These are phyloP conservation scores for Eupsittula cactorum DNA, from an alignment of 2,113 vertebrate species.

Conservation along the genomic window DNA sequence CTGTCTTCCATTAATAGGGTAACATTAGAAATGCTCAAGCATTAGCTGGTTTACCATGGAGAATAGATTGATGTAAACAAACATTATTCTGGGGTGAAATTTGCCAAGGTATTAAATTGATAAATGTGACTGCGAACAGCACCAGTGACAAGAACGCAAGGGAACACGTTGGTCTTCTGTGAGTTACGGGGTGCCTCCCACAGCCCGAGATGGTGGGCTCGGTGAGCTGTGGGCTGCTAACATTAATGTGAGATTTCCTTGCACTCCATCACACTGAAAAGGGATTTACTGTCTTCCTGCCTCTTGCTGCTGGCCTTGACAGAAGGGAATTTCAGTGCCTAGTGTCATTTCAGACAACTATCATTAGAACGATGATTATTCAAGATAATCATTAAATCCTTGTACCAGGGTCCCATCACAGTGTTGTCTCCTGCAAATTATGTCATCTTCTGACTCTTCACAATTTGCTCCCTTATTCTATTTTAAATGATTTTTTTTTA, in stretches of 20 bases:
- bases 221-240: slow-evolving; percentile 3
- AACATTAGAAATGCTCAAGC: not conserved
- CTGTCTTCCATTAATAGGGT: slow-evolving; percentile 27
- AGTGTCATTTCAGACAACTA: slow-evolving; percentile 22
- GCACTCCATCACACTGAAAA: slow-evolving; percentile 19
- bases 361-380: slow-evolving; percentile 49
- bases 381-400: slow-evolving; percentile 67
- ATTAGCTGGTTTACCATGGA: slow-evolving; percentile 19
- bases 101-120: slow-evolving; percentile 57
- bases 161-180: not conserved
- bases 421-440: not conserved
- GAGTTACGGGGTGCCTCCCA: not conserved
- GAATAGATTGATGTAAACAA: slow-evolving; percentile 60
- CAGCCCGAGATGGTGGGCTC: not conserved
- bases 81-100: slow-evolving; percentile 63
- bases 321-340: not conserved
- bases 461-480: not conserved
- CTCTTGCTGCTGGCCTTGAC: slow-evolving; percentile 13
- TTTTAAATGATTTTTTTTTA: not conserved
- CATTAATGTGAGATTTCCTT: not conserved
- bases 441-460: slow-evolving; percentile 23
- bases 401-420: not conserved
- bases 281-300: slow-evolving; percentile 44
- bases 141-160: not conserved
- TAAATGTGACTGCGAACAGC: not conserved